Conservation (phyloP, 1,140 invertebrate genomes). For the Orchestia grillus region DNA sequence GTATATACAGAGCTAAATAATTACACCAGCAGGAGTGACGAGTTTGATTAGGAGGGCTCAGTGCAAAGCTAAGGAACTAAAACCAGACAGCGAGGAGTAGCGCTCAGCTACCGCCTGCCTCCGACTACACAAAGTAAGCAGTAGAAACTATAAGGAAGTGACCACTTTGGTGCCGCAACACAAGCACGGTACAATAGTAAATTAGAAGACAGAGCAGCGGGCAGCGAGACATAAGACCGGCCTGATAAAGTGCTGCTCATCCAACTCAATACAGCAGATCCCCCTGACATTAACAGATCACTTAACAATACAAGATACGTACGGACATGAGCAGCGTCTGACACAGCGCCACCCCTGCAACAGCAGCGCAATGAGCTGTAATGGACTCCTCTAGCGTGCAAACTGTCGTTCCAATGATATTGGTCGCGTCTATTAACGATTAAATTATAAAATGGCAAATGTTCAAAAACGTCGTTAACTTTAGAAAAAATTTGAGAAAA, state of each 20-base stretch:
- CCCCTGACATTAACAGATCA: not conserved
- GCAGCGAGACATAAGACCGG: not conserved
- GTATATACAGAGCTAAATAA: constrained; percentile 47
- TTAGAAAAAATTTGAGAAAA: not conserved
- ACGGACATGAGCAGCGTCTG: not conserved
- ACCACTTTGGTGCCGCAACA: not conserved
- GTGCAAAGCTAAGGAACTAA: not conserved
- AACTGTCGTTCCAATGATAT: not conserved
- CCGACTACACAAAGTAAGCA: not conserved
- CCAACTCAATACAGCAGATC: not conserved
- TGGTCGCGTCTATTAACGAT: not conserved
- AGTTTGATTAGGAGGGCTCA: constrained; percentile 28
- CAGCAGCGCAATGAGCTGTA: not conserved
- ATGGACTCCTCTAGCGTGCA: too few species aligned
- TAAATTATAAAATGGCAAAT: not conserved
- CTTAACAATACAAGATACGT: not conserved
- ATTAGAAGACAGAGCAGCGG: not conserved
- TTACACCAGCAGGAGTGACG: constrained; percentile 36
- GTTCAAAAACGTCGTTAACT: not conserved
- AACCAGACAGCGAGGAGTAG: not conserved
- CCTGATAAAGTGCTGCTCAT: not conserved
- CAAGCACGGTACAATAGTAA: not conserved
- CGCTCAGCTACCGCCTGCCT: not conserved
- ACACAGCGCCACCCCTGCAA: not conserved
- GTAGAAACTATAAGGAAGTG: not conserved